Evolutionary conservation across 2,113 vertebrate species (phyloP).

Genomic region (Maccullochella peelii): DNA sequence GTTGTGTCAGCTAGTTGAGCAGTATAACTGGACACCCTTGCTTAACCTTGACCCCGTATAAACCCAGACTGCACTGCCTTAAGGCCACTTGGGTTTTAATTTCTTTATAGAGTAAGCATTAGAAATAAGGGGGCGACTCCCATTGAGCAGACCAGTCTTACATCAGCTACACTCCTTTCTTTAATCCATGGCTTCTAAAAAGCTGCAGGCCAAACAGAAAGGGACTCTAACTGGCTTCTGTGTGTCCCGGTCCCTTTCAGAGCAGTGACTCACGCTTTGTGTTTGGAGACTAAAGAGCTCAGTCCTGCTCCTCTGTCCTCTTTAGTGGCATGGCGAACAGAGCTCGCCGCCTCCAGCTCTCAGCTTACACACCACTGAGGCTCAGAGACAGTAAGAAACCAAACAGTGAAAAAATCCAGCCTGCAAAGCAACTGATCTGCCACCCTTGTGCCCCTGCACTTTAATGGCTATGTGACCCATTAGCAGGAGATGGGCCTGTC

Average conservation of each 20-base stretch:
- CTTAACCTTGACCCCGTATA: constrained; percentile 69
- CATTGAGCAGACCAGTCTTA: constrained; percentile 34
- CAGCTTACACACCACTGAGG: constrained; percentile 30
- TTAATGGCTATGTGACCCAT: constrained; percentile 76
- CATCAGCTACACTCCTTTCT: constrained; percentile 33
- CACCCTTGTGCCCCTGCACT: constrained; percentile 50
- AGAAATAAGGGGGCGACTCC: constrained; percentile 16
- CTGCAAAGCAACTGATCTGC: constrained; percentile 55
- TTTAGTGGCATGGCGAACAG: constrained; percentile 56
- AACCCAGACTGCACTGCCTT: constrained; percentile 34
- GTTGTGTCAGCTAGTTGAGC: constrained; percentile 39
- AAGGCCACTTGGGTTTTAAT: constrained; percentile 51
- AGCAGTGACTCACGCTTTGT: constrained; percentile 63
- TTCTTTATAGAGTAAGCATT: constrained; percentile 32
- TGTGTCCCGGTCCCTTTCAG: constrained; percentile 60
- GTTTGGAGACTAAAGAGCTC: constrained; percentile 60
- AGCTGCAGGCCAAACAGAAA: constrained; percentile 59
- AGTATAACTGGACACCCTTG: constrained; percentile 47
- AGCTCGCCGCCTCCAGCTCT: constrained; percentile 63
- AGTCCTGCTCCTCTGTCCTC: constrained; percentile 57
- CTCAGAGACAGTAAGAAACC: constrained; percentile 57
- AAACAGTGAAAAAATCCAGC: constrained; percentile 64
- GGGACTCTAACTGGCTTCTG: constrained; percentile 42
- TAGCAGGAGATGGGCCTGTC: constrained; percentile 70
- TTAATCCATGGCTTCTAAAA: constrained; percentile 56